phyloP scores from a whole-genome alignment of 2,113 vertebrate species.

The Hiodon tergisus region DNA sequence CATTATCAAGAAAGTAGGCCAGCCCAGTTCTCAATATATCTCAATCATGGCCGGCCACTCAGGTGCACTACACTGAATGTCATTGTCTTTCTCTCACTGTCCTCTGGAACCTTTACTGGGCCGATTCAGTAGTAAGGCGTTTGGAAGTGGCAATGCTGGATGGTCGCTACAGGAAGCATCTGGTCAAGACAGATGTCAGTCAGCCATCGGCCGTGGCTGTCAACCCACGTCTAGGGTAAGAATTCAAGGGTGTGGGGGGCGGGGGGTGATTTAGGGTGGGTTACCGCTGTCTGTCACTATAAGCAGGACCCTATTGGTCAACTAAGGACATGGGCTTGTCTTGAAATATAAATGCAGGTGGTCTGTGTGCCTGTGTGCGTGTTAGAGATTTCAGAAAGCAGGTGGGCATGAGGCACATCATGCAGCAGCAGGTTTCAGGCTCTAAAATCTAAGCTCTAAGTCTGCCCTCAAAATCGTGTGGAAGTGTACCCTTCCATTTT shows the following conservation, averaged over 20 bases:
- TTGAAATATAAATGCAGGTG: neutral
- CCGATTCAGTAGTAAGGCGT: conserved; percentile 73
- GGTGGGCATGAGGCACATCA: neutral
- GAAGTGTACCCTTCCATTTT: too few relatives aligned
- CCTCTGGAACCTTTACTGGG: conserved; percentile 86
- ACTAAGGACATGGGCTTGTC: too few relatives aligned
- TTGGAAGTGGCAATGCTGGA: conserved; percentile 84
- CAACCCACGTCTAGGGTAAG: conserved; percentile 81
- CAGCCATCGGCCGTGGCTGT: conserved; percentile 80
- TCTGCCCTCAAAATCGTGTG: too few relatives aligned
- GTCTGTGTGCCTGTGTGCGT: neutral
- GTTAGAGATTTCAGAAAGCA: too few relatives aligned
- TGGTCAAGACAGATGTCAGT: conserved; percentile 70
- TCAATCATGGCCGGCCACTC: too few relatives aligned
- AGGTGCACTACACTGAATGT: too few relatives aligned
- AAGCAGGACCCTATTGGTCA: too few relatives aligned
- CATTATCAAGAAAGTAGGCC: too few relatives aligned
- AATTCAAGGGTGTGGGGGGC: neutral
- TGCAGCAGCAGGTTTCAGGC: neutral
- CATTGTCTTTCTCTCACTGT: neutral
- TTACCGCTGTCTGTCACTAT: too few relatives aligned
- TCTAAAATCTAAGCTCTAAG: too few relatives aligned
- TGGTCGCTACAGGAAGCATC: conserved; percentile 85
- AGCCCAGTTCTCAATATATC: too few relatives aligned
- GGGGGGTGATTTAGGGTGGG: too few relatives aligned